Evolutionary conservation across 2,113 vertebrate genomes (phyloP).

Genomic region (Marcusenius ussheri): DNA sequence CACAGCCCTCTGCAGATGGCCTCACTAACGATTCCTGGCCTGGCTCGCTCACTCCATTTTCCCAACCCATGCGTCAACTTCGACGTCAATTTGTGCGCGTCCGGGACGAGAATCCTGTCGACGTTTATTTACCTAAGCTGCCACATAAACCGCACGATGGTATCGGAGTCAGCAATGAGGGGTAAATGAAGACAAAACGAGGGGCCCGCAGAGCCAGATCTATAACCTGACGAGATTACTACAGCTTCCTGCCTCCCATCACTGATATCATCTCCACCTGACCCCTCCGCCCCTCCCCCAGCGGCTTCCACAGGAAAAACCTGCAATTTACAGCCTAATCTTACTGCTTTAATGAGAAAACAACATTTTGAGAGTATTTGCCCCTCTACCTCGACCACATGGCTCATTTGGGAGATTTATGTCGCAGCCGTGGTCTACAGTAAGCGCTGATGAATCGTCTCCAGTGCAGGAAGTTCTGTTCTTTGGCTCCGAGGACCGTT

Average conservation of each 20-base stretch:
- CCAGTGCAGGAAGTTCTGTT: slow-evolving; percentile 36
- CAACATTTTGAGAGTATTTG: slow-evolving; percentile 45
- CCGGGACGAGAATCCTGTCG: neutral
- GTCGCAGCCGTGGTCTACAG: slow-evolving; percentile 32
- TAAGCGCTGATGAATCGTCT: slow-evolving; percentile 37
- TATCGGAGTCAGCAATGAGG: neutral
- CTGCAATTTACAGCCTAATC: slow-evolving; percentile 58
- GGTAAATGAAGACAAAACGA: neutral
- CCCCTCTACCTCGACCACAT: slow-evolving; percentile 41
- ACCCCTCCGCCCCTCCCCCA: slow-evolving; percentile 39
- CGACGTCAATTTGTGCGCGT: neutral
- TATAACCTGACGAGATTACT: slow-evolving; percentile 60
- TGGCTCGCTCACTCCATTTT: neutral
- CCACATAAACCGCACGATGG: neutral
- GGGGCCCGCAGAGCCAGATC: slow-evolving; percentile 39
- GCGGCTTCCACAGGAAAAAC: slow-evolving; percentile 37
- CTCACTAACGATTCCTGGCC: neutral
- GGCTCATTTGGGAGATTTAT: slow-evolving; percentile 62
- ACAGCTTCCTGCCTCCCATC: slow-evolving; percentile 57
- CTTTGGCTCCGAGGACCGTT: slow-evolving; percentile 1
- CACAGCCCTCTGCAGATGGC: neutral
- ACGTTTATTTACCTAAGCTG: neutral
- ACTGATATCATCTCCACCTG: slow-evolving; percentile 56
- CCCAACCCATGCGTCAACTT: neutral
- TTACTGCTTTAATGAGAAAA: slow-evolving; percentile 59